Percentiles rank a stretch among this genome's conserved stretches.
These are phyloP conservation scores for Copsychus sechellarum DNA, from an alignment of 2,113 vertebrate species.

Conservation along the genomic window DNA sequence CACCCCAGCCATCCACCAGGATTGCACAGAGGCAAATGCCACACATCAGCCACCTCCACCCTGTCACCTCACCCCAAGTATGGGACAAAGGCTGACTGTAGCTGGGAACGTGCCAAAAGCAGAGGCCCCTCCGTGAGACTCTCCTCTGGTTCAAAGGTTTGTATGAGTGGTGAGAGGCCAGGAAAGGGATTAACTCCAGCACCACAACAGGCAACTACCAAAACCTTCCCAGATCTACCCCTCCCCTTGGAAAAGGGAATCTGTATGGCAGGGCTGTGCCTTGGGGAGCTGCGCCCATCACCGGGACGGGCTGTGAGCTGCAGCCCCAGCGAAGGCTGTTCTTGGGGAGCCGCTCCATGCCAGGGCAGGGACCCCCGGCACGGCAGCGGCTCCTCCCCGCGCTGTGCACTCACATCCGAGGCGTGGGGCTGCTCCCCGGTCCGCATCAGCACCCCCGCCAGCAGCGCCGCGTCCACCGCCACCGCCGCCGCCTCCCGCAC, in stretches of 20 bases:
- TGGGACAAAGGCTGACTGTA: not conserved
- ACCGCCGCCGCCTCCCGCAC: slow-evolving; percentile 71
- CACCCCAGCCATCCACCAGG: not conserved
- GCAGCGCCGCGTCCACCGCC: slow-evolving; percentile 85
- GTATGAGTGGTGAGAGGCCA: not conserved
- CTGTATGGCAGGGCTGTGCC: fast-evolving
- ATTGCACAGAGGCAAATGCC: not conserved
- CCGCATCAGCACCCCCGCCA: slow-evolving; percentile 86
- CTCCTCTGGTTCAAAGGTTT: not conserved
- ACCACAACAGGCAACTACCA: not conserved
- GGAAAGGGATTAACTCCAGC: not conserved
- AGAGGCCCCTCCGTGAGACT: fast-evolving
- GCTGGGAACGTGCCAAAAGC: not conserved
- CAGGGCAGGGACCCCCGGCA: not conserved
- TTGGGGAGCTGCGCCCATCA: not conserved
- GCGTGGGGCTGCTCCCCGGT: slow-evolving; percentile 79
- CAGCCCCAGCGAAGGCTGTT: not conserved
- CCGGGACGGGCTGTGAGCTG: fast-evolving
- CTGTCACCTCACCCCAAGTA: fast-evolving
- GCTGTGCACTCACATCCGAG: slow-evolving; percentile 78
- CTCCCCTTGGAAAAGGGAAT: not conserved
- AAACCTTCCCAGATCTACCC: not conserved
- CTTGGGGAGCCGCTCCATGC: not conserved
- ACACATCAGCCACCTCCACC: not conserved
- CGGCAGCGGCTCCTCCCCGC: not conserved